A percentile compares a stretch with the other conserved stretches of the same genome.
phyloP scores from a whole-genome alignment of 2,888 invertebrate genomes.

The Leucophora obtusa region DNA sequence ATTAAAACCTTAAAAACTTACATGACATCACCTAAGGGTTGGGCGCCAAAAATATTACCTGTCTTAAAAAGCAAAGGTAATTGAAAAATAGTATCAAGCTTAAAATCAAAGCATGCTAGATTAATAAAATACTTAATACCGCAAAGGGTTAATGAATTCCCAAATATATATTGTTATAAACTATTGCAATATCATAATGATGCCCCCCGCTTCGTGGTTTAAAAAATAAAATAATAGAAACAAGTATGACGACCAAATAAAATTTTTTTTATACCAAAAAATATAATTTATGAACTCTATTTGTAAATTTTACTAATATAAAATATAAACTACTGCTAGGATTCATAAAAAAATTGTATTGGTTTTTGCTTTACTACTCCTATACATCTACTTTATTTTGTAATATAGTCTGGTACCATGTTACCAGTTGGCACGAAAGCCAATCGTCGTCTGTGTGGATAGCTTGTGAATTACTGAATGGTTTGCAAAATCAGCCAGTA shows the following conservation, averaged over 20 bases:
- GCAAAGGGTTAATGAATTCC: not conserved
- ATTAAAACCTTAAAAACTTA: no score
- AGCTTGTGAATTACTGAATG: slow-evolving; percentile 19
- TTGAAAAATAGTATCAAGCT: no score
- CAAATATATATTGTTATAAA: not conserved
- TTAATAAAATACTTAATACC: not conserved
- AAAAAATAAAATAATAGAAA: slow-evolving; percentile 21
- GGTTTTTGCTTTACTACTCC: not conserved
- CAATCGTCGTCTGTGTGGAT: slow-evolving; percentile 37
- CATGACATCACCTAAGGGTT: no score
- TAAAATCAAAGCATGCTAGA: no score
- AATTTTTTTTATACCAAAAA: slow-evolving; percentile 33
- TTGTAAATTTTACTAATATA: slow-evolving; percentile 31
- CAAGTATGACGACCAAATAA: slow-evolving; percentile 49
- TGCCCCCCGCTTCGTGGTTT: not conserved
- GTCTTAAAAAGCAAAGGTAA: no score
- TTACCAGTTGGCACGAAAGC: slow-evolving; percentile 59
- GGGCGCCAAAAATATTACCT: no score
- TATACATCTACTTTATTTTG: slow-evolving; percentile 18
- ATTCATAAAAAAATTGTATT: not conserved
- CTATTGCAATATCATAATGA: slow-evolving; percentile 15
- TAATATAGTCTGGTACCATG: slow-evolving; percentile 44
- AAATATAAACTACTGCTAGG: slow-evolving; percentile 33
- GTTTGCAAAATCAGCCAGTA: slow-evolving; percentile 21
- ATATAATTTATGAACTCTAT: slow-evolving; percentile 52